These are phyloP conservation scores for Drosophila suboccidentalis DNA, from an alignment of 2,888 invertebrate genomes.

Conservation along the genomic window DNA sequence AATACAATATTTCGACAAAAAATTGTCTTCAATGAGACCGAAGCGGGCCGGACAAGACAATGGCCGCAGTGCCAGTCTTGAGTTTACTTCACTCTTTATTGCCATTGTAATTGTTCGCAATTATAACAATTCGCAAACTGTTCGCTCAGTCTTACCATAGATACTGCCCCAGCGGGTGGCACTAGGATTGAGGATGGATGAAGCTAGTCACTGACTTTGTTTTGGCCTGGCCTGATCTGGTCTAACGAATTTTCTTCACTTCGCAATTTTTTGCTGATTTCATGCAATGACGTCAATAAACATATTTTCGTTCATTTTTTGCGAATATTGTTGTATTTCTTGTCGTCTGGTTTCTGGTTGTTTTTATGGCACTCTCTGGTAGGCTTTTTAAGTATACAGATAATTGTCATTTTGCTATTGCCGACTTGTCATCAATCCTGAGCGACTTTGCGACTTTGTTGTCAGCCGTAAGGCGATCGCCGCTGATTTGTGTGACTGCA, in stretches of 20 bases:
- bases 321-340: conserved; percentile 25
- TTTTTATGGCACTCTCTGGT: conserved; percentile 66
- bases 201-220: conserved; percentile 17
- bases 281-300: conserved; percentile 76
- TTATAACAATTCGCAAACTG: conserved; percentile 72
- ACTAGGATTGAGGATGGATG: conserved; percentile 49
- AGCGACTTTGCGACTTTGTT: conserved; percentile 39
- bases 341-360: conserved; percentile 49
- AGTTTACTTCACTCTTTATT: conserved; percentile 51
- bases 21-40: conserved; percentile 51
- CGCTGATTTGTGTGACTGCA: conserved; percentile 61
- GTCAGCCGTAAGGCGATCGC: conserved; percentile 57
- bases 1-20: conserved; percentile 50
- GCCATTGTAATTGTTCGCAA: conserved; percentile 78
- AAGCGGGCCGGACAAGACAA: conserved; percentile 62
- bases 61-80: conserved; percentile 38
- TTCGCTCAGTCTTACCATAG: conserved; percentile 22
- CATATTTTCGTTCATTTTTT: conserved; percentile 63
- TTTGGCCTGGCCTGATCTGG: conserved; percentile 18
- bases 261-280: conserved; percentile 55
- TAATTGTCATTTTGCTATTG: conserved; percentile 74
- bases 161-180: conserved; percentile 66
- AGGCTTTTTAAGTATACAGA: conserved; percentile 47
- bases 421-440: conserved; percentile 76
- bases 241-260: conserved; percentile 62